These are phyloP conservation scores for Drosophila tristis DNA, from an alignment of 1,140 invertebrate species.

Conservation along the genomic window DNA sequence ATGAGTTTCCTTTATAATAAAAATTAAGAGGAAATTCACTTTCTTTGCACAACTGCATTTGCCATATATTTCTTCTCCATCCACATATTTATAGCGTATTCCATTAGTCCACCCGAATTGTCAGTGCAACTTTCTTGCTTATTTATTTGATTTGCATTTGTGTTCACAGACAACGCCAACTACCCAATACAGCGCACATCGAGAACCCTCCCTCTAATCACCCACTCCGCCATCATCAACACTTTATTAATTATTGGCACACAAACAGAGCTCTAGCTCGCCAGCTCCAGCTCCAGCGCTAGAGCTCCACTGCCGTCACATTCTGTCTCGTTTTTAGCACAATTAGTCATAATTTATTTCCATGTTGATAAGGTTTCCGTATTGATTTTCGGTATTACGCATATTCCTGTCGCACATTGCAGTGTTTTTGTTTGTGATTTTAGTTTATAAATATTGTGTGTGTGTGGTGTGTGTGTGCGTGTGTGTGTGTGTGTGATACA, in stretches of 20 bases:
- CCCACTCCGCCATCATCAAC: constrained; percentile 31
- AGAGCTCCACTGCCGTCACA: constrained; percentile 6
- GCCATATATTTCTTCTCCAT: too few relatives aligned
- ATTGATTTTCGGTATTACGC: constrained; percentile 76
- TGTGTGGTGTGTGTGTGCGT: neutral
- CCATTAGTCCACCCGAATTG: neutral
- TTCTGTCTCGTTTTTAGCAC: constrained; percentile 72
- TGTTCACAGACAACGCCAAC: constrained; percentile 1
- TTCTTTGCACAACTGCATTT: too few relatives aligned
- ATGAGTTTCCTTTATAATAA: too few relatives aligned
- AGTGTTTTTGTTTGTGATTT: constrained; percentile 65
- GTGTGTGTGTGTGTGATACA: constrained; percentile 28
- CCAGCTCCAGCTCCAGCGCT: neutral
- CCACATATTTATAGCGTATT: constrained; percentile 9
- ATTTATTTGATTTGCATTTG: constrained; percentile 43
- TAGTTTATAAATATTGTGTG: constrained; percentile 64
- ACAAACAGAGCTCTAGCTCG: constrained; percentile 13
- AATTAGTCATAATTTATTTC: constrained; percentile 81
- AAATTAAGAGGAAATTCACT: too few relatives aligned
- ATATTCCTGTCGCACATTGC: constrained; percentile 59
- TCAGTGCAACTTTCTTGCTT: neutral
- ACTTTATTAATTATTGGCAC: constrained; percentile 68
- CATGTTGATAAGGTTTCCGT: constrained; percentile 68
- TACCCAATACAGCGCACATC: neutral
- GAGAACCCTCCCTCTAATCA: neutral